phyloP scores from a whole-genome alignment of 2,797 vertebrate species.

The Morus bassanus region DNA sequence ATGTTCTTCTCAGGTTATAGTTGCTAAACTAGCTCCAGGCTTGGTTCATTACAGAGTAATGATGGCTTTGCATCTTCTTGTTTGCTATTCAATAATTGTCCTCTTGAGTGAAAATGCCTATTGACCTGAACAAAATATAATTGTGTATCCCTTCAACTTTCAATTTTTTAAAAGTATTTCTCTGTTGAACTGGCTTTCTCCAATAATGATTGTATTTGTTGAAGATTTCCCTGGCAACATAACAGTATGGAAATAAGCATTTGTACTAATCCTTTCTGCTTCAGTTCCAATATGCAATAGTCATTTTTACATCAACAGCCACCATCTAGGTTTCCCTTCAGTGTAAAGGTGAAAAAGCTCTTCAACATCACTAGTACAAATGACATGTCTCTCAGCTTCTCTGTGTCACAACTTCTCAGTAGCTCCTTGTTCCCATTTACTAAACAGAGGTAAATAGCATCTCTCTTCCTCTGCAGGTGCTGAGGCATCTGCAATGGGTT shows the following conservation, averaged over 20 bases:
- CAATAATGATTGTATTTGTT: background rate
- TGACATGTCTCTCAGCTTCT: background rate
- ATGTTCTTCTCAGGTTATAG: background rate
- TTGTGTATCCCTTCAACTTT: background rate
- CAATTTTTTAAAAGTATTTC: constrained; percentile 3
- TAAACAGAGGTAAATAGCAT: background rate
- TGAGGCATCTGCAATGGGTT: background rate
- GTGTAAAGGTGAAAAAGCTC: background rate
- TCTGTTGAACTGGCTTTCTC: background rate
- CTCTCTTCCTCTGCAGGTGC: background rate
- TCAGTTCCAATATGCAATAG: background rate
- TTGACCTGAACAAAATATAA: constrained; percentile 30
- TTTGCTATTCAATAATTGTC: constrained; percentile 33
- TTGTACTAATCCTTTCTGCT: background rate
- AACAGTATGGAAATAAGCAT: constrained; percentile 14
- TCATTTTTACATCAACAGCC: background rate
- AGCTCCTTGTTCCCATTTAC: background rate
- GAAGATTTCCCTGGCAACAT: background rate
- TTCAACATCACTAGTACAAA: background rate
- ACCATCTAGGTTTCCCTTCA: background rate
- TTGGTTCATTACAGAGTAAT: background rate
- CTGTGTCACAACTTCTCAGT: background rate
- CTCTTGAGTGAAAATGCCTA: constrained; percentile 21
- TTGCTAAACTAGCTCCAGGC: background rate
- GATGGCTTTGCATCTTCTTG: constrained; percentile 21